Evolutionary conservation across 2,888 invertebrate species (phyloP), one percentile per base, ranked within the genome.

Genomic region (Nasonia oneida): DNA sequence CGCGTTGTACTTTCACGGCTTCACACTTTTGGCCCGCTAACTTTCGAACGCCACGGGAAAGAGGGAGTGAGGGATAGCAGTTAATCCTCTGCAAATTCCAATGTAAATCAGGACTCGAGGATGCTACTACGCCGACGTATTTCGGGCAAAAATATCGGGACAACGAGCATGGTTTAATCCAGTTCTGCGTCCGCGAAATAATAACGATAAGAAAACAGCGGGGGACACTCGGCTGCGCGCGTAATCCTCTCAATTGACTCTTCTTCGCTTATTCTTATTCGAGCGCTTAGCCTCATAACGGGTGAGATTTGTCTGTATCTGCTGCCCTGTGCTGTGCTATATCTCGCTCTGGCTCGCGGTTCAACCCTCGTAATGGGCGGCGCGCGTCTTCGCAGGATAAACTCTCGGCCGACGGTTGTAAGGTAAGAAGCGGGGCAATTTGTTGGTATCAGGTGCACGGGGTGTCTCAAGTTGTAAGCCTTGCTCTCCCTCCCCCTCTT

Each of bases 401-500:
- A 91, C 89, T 89, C 89, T 88, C 87, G 88, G 90, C 67, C 70
- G 18, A 33, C 50, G 67, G 67, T n/a, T 8, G 71, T 90, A 90
- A 90, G 84, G 90, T 90, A 90, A 90, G 90, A 89, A 89, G 83
- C 88, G 86, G 79, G 88, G 91, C 91, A 91, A 93, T 93, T 93
- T 93, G 93, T 93, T 91, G 92, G 93, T 92, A 93, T 92, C 93
- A 93, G 93, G 93, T 93, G 93, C 90, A 88, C 88, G 87, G 89
- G 87, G 90, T 91, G 91, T 92, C 91, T 91, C 89, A 93, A 93
- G 91, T 93, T 92, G 91, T 93, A 93, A 93, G 93, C 93, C 92
- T 88, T 90, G 91, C 90, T 91, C 77, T 39, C 15, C n/a, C 47
- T 70, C 50, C 1, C 80, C 53, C 50, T n/a, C 67, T 71, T 73